Evolutionary conservation across 2,113 vertebrate species (phyloP), one percentile per base, ranked within the genome.

Genomic region (Caretta caretta): DNA sequence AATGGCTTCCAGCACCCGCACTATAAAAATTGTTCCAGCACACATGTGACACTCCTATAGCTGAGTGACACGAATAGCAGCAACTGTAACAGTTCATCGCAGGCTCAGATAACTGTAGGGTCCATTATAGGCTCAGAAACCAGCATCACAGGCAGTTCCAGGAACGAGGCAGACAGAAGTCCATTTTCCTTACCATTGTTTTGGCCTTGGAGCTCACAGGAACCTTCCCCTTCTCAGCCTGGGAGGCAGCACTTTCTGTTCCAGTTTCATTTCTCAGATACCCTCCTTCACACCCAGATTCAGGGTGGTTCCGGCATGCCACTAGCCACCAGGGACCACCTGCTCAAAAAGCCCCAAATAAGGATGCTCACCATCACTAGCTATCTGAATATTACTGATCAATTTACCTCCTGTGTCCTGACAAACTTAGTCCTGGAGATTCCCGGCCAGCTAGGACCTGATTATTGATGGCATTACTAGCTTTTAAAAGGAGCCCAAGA

Each of bases 251-350:
- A 48, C 7, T 42, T 24, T 35, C 13, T 16, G 48, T 16, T 42
- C 48, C 24, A 46, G 19, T 25, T 90, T 93, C 38, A 22, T 80
- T 65, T 84, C 86, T 81, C 78, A 0, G 1, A 6, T 42, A 65
- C 75, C 82, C 35, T 90, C n/a, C 31, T 82, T 65, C 69, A 53
- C 69, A 93, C 91, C 82, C 78, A 48, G 35, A 12, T 84, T 81
- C 76, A 72, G 75, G 82, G 82, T 92, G 75, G 94, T 91, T 95
- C 92, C 92, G 92, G 93, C 94, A 54, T 93, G 93, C 94, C 57
- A 1, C 91, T 48, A 92, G 97, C 82, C 29, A 22, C 1, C 35
- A 81, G 46, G 59, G 94, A 89, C 89, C 95, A 97, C 95, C 97
- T 94, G 95, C 96, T 89, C 69, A 82, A 88, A 81, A 1, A 53